phyloP scores from a whole-genome alignment of 2,113 vertebrate species.

The Burhinus bistriatus region DNA sequence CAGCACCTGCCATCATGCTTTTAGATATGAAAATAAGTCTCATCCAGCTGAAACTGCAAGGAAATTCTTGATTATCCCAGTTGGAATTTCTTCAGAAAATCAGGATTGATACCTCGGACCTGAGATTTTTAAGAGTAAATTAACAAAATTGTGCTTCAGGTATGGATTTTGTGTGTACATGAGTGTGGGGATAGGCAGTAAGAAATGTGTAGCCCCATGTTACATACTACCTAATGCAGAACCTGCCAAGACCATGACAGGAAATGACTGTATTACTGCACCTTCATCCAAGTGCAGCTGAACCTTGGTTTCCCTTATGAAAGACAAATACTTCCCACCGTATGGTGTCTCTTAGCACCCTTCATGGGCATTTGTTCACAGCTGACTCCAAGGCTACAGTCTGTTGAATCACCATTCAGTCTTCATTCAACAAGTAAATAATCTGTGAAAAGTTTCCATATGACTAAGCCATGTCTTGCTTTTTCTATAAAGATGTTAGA shows the following conservation, averaged over 20 bases:
- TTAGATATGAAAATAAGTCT: neutral
- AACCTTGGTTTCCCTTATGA: neutral
- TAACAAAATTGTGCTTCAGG: neutral
- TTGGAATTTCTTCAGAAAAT: neutral
- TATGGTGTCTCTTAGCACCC: neutral
- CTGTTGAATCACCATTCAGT: neutral
- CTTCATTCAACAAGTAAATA: neutral
- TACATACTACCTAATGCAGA: neutral
- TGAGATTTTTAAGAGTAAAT: neutral
- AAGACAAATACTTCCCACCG: neutral
- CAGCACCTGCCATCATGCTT: neutral
- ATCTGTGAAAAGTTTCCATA: neutral
- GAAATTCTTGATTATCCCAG: neutral
- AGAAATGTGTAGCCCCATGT: neutral
- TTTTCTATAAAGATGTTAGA: neutral
- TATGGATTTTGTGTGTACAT: neutral
- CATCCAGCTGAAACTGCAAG: neutral
- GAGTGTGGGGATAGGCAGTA: accelerated
- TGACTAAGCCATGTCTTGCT: neutral
- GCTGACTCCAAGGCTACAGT: neutral
- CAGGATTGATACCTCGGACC: neutral
- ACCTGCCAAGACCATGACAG: neutral
- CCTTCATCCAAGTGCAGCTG: neutral
- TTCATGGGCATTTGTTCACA: neutral
- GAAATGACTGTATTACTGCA: neutral